Conservation (phyloP, 2,113 vertebrate species). For the Sinocyclocheilus anophthalmus region DNA sequence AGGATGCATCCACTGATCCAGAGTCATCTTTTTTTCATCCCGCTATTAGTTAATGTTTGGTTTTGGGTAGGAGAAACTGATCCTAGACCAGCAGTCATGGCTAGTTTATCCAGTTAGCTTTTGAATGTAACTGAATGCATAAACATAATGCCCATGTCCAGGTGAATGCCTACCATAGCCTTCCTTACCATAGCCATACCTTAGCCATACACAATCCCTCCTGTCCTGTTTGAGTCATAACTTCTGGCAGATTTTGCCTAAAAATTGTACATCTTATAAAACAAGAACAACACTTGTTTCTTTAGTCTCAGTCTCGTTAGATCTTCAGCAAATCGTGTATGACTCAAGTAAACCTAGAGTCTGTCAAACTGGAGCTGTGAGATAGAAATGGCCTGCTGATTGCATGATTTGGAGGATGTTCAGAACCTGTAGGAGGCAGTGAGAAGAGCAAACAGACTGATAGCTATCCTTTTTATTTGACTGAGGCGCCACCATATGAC, state of each 20-base stretch:
- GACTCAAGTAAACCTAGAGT: slow-evolving; percentile 28
- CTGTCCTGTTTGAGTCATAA: neutral
- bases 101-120: neutral
- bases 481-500: slow-evolving; percentile 67
- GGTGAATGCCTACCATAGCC: neutral
- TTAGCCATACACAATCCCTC: neutral
- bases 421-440: slow-evolving; percentile 16
- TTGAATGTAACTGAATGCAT: neutral
- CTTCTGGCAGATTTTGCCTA: slow-evolving; percentile 2
- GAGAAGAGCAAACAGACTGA: neutral
- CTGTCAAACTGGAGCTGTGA: neutral
- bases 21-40: neutral
- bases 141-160: neutral
- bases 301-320: slow-evolving; percentile 3
- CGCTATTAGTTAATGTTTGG: neutral
- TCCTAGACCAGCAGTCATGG: neutral
- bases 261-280: neutral
- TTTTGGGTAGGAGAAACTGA: neutral
- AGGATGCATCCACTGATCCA: neutral
- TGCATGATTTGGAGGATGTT: slow-evolving; percentile 27
- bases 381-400: neutral
- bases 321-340: slow-evolving; percentile 19
- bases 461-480: neutral
- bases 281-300: slow-evolving; percentile 23
- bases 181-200: too few relatives aligned